Conservation (phyloP, 2,888 invertebrate genomes). For the Crematogaster levior region DNA sequence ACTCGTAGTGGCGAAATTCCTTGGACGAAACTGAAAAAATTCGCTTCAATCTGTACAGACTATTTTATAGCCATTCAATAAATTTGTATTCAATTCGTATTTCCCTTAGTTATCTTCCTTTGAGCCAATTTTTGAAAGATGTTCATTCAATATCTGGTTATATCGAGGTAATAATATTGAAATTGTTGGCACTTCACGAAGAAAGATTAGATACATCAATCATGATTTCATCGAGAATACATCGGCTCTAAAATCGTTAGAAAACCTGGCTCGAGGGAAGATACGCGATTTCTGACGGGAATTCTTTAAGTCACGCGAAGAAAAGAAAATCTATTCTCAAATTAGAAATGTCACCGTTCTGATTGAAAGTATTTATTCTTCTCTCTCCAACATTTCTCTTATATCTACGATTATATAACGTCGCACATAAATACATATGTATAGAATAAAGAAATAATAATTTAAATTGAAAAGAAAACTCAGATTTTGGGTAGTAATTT, state of each 20-base stretch:
- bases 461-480: background rate
- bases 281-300: background rate
- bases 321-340: slow-evolving; percentile 12
- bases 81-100: background rate
- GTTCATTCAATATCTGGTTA: background rate
- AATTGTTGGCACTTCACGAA: background rate
- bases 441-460: background rate
- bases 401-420: background rate
- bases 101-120: background rate
- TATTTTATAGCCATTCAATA: background rate
- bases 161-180: slow-evolving; percentile 19
- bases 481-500: background rate
- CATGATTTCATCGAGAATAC: background rate
- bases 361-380: background rate
- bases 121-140: background rate
- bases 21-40: background rate
- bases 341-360: slow-evolving; percentile 16
- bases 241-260: background rate
- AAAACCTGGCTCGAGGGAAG: background rate
- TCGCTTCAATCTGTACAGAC: background rate
- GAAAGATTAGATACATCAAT: slow-evolving; percentile 13
- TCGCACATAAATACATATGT: background rate
- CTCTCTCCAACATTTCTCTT: background rate
- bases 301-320: background rate
- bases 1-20: background rate